phyloP scores from a whole-genome alignment of 2,113 vertebrate genomes.

The Syrrhaptes paradoxus region DNA sequence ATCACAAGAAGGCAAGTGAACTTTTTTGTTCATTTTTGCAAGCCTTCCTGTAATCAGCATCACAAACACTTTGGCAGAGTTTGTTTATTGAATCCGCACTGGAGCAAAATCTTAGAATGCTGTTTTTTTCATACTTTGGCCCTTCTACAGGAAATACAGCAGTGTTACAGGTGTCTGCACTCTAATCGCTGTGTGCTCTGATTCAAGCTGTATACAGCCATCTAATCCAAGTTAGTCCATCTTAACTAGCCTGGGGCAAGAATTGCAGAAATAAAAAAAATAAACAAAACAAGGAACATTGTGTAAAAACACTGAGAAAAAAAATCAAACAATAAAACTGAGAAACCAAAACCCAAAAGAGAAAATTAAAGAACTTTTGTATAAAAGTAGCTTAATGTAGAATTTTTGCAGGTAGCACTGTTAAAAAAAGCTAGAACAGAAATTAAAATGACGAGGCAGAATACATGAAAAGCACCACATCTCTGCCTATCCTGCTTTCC shows the following conservation, averaged over 20 bases:
- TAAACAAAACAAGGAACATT: neutral
- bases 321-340: neutral
- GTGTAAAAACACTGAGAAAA: neutral
- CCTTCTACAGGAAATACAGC: neutral
- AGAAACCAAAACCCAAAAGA: neutral
- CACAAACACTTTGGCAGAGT: slow-evolving; percentile 11
- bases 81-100: neutral
- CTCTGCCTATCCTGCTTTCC: neutral
- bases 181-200: neutral
- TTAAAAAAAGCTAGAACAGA: neutral
- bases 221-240: neutral
- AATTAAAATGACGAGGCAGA: neutral
- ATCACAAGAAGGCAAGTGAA: neutral
- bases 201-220: neutral
- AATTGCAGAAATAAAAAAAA: neutral
- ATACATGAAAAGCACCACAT: neutral
- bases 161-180: neutral
- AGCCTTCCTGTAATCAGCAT: slow-evolving; percentile 15
- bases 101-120: neutral
- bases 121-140: neutral
- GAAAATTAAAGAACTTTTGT: neutral
- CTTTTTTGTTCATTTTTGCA: neutral
- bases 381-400: neutral
- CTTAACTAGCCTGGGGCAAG: neutral
- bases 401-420: neutral